Base-by-base conservation (phyloP, 2,113 vertebrate species). In the Psammodynastes pulverulentus region DNA sequence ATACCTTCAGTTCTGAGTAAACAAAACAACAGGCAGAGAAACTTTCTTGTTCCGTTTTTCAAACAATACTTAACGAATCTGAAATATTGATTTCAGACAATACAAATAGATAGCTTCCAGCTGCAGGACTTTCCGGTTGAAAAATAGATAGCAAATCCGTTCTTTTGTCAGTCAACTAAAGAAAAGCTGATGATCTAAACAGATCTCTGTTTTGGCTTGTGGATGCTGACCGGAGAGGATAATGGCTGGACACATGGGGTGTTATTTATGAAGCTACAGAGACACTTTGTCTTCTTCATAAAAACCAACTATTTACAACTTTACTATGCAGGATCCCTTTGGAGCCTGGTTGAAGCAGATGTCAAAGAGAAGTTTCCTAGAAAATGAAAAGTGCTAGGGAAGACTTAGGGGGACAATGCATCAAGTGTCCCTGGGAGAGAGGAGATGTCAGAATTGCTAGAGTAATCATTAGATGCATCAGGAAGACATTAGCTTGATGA, bases 261-360 rank as follows among this genome's bases (percentile, higher is more conserved):
- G 29, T 89, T 88, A 92, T 95, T 94, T 88, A 17, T 79, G 84
- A 94, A 95, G 94, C 58, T 91, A 56, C 89, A 94, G 86, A 96
- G 93, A 53, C 93, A 94, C 54, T 89, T 89, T 90, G 29, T 86
- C 87, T 96, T 96, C 96, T 72, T 1, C 91, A 54, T 85, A 91
- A 92, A 95, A 95, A 96, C 58, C 43, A 90, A 26, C 86, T 91
- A 1, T 94, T 97, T 86, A 92, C 93, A 95, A 94, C 95, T 95
- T 23, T 92, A 91, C 91, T 95, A 34, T 39, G 56, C 49, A 58
- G 43, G 90, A 87, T 95, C 94, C 54, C 72, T 93, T 95, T 93
- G 86, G 93, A 95, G 91, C 93, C 45, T 53, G 52, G 84, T 94
- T 93, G 91, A 90, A 54, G 91, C 52, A 92, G 86, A 92, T 95